Conservation (phyloP, 1,140 invertebrate species). For the Gonioctena quinquepunctata region DNA sequence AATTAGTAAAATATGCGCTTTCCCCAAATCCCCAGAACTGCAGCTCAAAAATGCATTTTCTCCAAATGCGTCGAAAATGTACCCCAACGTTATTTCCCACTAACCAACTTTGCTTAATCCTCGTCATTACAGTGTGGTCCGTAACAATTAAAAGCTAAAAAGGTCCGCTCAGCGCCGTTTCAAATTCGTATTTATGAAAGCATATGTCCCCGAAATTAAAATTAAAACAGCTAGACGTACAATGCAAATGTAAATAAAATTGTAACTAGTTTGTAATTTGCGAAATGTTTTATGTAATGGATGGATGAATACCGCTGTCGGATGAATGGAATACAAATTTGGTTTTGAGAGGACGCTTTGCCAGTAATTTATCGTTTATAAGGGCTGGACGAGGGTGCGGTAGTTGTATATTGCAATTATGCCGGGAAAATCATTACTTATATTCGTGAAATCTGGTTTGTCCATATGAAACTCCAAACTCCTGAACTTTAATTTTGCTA, state of each 20-base stretch:
- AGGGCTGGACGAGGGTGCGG: no score
- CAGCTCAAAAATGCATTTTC: not conserved
- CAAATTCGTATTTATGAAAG: constrained; percentile 34
- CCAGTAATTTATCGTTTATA: not conserved
- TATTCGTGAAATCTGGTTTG: no score
- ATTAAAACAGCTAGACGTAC: constrained; percentile 22
- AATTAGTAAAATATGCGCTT: no score
- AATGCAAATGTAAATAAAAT: constrained; percentile 32
- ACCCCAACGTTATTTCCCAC: not conserved
- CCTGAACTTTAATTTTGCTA: no score
- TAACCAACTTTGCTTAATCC: not conserved
- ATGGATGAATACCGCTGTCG: constrained; percentile 10
- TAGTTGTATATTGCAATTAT: no score
- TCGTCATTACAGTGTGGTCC: constrained; percentile 12
- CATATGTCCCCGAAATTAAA: constrained; percentile 3
- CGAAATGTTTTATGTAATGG: constrained; percentile 27
- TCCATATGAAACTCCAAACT: no score
- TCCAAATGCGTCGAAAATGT: not conserved
- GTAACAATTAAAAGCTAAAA: constrained; percentile 28
- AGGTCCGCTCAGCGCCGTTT: constrained; percentile 4
- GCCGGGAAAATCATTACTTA: no score
- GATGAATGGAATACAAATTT: constrained; percentile 21
- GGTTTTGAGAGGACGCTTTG: not conserved
- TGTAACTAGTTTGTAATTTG: constrained; percentile 31
- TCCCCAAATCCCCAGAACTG: not conserved